Base-by-base conservation (phyloP, 2,797 vertebrate species). In the Sebastolobus alascanus region DNA sequence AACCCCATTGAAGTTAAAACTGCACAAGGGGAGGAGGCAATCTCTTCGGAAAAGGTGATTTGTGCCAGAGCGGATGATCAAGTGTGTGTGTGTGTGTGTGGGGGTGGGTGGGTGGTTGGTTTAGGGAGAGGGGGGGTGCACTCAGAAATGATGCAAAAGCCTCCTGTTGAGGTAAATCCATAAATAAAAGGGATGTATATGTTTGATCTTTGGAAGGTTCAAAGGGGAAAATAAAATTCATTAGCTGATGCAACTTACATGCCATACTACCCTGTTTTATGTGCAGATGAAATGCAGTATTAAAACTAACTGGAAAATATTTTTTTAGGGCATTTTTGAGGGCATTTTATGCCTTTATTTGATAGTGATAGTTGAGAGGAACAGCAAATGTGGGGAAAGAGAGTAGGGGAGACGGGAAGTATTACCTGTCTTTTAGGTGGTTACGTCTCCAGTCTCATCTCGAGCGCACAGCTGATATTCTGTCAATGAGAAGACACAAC, bases 1-100 rank as follows among this genome's bases (percentile, higher is more conserved):
- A 83, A 88, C 77, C 79, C 87, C 69, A 75, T 43, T 88, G 84
- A 90, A 90, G 89, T 90, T 90, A 78, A 81, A 89, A 89, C 80
- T 70, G 79, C 79, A 65, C 77, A 43, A 70, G 76, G 73, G 58
- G 46, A 78, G 64, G 69, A 80, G 69, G 77, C 66, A 73, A 60
- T 87, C 79, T 86, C 69, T 84, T 79, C 0, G 12, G 66, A 40
- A 71, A 80, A 75, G 31, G 67, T 86, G 79, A 87, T 81, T 82
- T 86, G 68, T 87, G 85, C 80, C 61, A 52, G 68, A 78, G 74
- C 2, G 16, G 68, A 73, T 84, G 80, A 81, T 77, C 69, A 79
- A 73, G 70, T 50, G 68, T 20, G 66, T 20, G 63, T 70, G 5
- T 60, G 14, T 14, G 65, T n/a, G 61, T 69, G 3, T 64, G 13